Evolutionary conservation across 2,797 vertebrate species (phyloP).

Genomic region (Labroides dimidiatus): DNA sequence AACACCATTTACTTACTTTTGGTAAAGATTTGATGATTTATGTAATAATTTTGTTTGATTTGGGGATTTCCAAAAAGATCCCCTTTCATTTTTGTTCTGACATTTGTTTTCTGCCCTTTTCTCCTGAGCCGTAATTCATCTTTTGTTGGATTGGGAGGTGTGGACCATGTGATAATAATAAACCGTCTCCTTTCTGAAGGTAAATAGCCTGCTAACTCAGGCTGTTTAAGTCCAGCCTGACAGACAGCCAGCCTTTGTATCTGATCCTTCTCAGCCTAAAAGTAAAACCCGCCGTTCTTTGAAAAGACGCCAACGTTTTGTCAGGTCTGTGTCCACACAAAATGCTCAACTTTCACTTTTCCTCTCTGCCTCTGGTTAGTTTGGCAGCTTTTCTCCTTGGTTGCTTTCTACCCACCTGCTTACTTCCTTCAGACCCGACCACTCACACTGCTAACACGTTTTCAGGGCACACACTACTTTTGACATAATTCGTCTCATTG

Average conservation of each 20-base stretch:
- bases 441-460: constrained; percentile 41
- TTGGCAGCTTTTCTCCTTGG: constrained; percentile 42
- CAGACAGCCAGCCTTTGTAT: constrained; percentile 35
- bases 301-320: constrained; percentile 38
- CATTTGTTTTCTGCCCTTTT: not conserved
- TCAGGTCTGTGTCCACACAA: constrained; percentile 35
- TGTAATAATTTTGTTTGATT: not conserved
- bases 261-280: constrained; percentile 34
- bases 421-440: constrained; percentile 46
- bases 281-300: constrained; percentile 40
- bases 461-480: constrained; percentile 56
- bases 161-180: constrained; percentile 15
- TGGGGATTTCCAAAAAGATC: not conserved
- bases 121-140: not conserved
- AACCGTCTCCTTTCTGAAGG: constrained; percentile 20
- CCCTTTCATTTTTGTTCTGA: not conserved
- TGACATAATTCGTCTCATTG: constrained; percentile 68
- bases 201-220: constrained; percentile 27
- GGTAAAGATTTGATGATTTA: too few species aligned
- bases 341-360: not conserved
- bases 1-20: too few species aligned
- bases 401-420: constrained; percentile 44
- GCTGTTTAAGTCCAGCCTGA: constrained; percentile 46
- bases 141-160: constrained; percentile 10
- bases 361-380: constrained; percentile 36